A percentile compares a stretch with the other conserved stretches of the same genome.
Evolutionary conservation across 2,113 vertebrate species (phyloP).

Genomic region (Etia nguti): DNA sequence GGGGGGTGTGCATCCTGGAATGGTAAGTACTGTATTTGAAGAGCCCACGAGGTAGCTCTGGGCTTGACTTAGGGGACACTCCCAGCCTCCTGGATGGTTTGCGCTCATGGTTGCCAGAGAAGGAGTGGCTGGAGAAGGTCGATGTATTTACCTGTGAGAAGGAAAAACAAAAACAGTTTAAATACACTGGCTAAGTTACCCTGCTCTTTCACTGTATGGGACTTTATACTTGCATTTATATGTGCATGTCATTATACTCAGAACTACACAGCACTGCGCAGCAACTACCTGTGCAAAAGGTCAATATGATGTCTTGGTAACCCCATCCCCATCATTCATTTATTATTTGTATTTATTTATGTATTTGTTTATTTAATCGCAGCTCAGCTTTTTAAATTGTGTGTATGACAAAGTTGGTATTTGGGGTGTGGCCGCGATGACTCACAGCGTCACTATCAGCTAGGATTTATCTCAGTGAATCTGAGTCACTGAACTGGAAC

Average conservation of each 20-base stretch:
- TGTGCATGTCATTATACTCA: not conserved
- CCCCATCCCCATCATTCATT: not conserved
- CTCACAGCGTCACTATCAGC: not conserved
- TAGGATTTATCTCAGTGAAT: not conserved
- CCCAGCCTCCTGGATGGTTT: slow-evolving; percentile 38
- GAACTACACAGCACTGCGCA: not conserved
- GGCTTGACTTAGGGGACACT: slow-evolving; percentile 16
- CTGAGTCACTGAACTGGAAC: not conserved
- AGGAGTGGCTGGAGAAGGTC: not conserved
- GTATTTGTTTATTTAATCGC: too few relatives aligned
- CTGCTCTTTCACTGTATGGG: not conserved
- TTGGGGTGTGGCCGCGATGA: not conserved
- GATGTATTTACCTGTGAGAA: slow-evolving; percentile 5
- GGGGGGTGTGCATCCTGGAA: slow-evolving; percentile 18
- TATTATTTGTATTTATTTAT: not conserved
- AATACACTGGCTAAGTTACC: not conserved
- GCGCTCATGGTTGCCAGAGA: not conserved
- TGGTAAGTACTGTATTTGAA: not conserved
- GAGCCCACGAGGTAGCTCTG: not conserved
- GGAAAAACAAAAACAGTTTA: not conserved
- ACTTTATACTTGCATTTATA: not conserved
- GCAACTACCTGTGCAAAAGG: not conserved
- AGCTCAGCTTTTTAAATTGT: not conserved
- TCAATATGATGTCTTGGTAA: not conserved
- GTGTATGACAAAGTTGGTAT: not conserved